phyloP scores from a whole-genome alignment of 2,797 vertebrate species.

The Anolis apletophallus region DNA sequence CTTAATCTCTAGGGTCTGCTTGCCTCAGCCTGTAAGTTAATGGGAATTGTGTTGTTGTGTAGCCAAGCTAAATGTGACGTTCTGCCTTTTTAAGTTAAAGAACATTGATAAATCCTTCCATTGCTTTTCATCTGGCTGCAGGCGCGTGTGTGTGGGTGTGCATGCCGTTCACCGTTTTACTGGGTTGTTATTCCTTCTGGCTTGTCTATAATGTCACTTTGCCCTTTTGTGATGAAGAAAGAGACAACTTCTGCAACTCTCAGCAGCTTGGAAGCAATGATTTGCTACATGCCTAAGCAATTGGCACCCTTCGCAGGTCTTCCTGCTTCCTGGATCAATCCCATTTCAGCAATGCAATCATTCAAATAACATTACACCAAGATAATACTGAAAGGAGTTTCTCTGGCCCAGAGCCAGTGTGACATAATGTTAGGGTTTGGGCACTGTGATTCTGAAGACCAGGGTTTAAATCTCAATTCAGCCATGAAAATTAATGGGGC shows the following conservation, averaged over 20 bases:
- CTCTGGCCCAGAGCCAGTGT: not conserved
- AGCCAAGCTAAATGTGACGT: not conserved
- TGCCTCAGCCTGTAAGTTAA: not conserved
- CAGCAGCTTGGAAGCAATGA: not conserved
- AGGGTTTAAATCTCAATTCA: too few species aligned
- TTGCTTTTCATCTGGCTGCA: not conserved
- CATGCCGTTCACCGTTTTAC: not conserved
- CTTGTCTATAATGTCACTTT: too few species aligned
- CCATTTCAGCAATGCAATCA: not conserved
- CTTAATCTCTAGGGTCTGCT: not conserved
- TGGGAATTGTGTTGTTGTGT: not conserved
- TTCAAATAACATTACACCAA: not conserved
- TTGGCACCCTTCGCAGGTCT: not conserved
- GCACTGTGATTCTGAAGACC: too few species aligned
- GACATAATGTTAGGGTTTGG: too few species aligned
- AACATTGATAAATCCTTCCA: not conserved
- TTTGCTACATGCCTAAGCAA: not conserved
- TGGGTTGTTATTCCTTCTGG: not conserved
- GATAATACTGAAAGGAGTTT: not conserved
- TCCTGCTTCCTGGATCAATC: not conserved
- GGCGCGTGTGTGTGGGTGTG: too few species aligned
- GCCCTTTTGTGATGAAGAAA: not conserved
- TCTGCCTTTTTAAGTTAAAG: not conserved
- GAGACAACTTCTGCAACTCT: not conserved
- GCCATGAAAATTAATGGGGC: too few species aligned